A percentile compares a stretch with the other conserved stretches of the same genome.
Conservation (phyloP, 2,797 vertebrate species). For the Sebastiscus tertius region DNA sequence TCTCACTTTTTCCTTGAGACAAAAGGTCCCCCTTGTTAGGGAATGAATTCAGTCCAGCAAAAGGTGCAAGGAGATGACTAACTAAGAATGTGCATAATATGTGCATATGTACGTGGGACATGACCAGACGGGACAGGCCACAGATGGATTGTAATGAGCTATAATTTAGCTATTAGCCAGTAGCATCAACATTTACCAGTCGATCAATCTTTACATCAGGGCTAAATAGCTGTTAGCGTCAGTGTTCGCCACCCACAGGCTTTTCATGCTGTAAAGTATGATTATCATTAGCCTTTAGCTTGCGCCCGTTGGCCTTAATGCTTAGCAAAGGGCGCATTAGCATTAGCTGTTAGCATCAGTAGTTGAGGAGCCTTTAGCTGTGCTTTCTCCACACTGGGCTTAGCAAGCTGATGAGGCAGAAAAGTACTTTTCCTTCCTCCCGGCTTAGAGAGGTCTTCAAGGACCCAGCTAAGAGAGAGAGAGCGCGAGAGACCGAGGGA, state of each 20-base stretch:
- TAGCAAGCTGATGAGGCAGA: conserved; percentile 84
- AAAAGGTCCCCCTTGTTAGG: background rate
- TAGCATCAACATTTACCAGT: conserved; percentile 51
- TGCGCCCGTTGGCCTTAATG: conserved; percentile 71
- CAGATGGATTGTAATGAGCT: conserved; percentile 4
- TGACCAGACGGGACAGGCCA: background rate
- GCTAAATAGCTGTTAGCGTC: conserved; percentile 42
- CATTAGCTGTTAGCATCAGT: conserved; percentile 77
- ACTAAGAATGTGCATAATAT: background rate
- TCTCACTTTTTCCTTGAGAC: background rate
- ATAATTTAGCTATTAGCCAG: conserved; percentile 21
- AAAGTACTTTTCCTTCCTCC: conserved; percentile 82
- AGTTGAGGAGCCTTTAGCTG: conserved; percentile 68
- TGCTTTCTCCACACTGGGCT: conserved; percentile 75
- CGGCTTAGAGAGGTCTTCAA: conserved; percentile 78
- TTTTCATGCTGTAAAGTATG: conserved; percentile 58
- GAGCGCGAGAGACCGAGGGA: conserved; percentile 1
- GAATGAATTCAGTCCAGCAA: background rate
- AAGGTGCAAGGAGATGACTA: background rate
- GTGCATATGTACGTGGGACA: background rate
- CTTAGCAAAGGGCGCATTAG: conserved; percentile 68
- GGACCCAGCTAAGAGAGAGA: conserved; percentile 64
- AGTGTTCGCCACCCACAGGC: conserved; percentile 29
- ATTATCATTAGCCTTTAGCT: conserved; percentile 73
- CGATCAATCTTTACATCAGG: conserved; percentile 37